Evolutionary conservation across 2,113 vertebrate species (phyloP).

Genomic region (Mastomys coucha): DNA sequence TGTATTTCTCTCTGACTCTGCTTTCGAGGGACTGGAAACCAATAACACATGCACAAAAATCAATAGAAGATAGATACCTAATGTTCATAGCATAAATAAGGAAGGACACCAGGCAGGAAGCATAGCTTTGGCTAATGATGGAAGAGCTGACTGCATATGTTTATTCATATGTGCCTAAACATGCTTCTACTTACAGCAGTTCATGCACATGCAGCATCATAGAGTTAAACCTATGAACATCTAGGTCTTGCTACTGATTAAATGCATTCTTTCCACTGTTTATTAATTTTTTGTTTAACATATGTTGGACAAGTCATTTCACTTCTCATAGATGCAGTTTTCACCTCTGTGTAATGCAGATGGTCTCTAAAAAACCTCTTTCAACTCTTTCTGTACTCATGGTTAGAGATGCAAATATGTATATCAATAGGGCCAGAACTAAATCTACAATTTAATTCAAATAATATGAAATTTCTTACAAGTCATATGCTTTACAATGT

Average conservation of each 20-base stretch:
- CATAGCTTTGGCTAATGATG: not conserved
- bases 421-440: not conserved
- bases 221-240: not conserved
- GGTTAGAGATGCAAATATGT: not conserved
- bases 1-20: not conserved
- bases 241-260: not conserved
- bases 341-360: not conserved
- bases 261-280: not conserved
- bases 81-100: not conserved
- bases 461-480: not conserved
- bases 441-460: not conserved
- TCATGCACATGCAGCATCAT: not conserved
- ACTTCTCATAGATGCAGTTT: not conserved
- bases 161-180: no score
- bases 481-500: not conserved
- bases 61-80: not conserved
- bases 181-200: not conserved
- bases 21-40: not conserved
- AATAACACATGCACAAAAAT: accelerated
- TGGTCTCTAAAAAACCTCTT: not conserved
- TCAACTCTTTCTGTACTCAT: not conserved
- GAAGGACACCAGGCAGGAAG: not conserved
- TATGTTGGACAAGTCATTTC: not conserved
- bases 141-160: not conserved
- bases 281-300: not conserved